Evolutionary conservation across 2,797 vertebrate species (phyloP).

Genomic region (Sebastes ruberrimus): DNA sequence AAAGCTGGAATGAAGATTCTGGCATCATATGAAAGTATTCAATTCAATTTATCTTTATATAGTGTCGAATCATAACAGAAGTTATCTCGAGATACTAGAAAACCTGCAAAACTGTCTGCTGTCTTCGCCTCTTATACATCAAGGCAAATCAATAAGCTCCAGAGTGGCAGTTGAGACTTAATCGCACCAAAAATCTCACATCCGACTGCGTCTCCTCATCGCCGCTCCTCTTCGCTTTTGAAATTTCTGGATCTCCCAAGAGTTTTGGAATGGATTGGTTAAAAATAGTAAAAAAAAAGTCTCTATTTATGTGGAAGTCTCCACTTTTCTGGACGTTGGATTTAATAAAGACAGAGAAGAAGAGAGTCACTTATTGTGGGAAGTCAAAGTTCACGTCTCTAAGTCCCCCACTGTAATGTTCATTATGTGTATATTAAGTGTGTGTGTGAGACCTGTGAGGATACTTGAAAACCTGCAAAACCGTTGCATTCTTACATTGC

Average conservation of each 20-base stretch:
- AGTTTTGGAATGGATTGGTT: constrained; percentile 42
- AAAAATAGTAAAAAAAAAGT: constrained; percentile 53
- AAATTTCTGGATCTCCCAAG: constrained; percentile 56
- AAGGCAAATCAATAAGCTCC: constrained; percentile 42
- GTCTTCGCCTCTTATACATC: constrained; percentile 31
- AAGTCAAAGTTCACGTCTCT: constrained; percentile 12
- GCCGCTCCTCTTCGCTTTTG: constrained; percentile 19
- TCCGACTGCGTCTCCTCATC: background rate
- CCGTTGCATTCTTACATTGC: too few relatives aligned
- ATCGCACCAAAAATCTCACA: background rate
- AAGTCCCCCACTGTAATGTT: background rate
- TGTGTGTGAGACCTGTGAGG: background rate
- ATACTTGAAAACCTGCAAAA: too few relatives aligned
- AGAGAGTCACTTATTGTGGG: background rate
- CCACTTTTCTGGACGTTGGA: constrained; percentile 15
- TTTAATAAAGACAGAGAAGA: constrained; percentile 28
- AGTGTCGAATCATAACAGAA: too few relatives aligned
- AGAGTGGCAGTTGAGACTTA: constrained; percentile 37
- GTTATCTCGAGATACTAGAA: too few relatives aligned
- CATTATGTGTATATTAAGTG: background rate
- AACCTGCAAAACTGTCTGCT: constrained; percentile 9
- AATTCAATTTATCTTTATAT: too few relatives aligned
- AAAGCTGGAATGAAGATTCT: too few relatives aligned
- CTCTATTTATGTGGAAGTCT: background rate
- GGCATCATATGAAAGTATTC: too few relatives aligned